Base-by-base conservation (phyloP, 2,888 invertebrate species). In the Chouioia cunea region DNA sequence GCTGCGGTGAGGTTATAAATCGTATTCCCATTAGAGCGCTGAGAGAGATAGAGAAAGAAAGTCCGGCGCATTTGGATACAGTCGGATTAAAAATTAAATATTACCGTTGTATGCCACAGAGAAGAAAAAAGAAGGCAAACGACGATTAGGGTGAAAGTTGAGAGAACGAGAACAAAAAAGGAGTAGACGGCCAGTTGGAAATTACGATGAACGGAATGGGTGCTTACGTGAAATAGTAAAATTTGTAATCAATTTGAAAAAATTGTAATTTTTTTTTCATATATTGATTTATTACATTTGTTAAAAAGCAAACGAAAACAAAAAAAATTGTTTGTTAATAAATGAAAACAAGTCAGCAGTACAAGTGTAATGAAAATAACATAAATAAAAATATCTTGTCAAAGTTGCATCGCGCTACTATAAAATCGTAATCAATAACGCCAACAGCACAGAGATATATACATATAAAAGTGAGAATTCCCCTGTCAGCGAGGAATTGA, bases 21-120 rank as follows among this genome's bases (percentile, higher is more conserved):
- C 78, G 83, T 84, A 85, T 84, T 83, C 82, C 82, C 85, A 85
- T 85, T 85, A 84, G 81, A 77, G 80, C 75, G 66, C 74, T 68
- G 71, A 64, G 65, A 65, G 62, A 64, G 64, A 74, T 65, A 52
- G 27, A 18, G 15, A 64, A 27, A 16, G 74, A 68, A 71, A 64
- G 71, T 76, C 70, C 73, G 74, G 68, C 79, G 79, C 78, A 83
- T 83, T 83, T 84, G 81, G 84, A 83, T 84, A 85, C 78, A 77
- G 77, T 74, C 74, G 81, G 81, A 83, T 84, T 84, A 83, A 84
- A 85, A 85, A 85, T 85, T 85, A 84, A 85, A 85, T 81, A 82
- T 81, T 80, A 80, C 81, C 77, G 36, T 36, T 36, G 36, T 10
- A 12, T 36, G 36, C 36, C 6, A 8, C 36, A 3, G 27, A 27